A percentile compares a stretch with the other conserved stretches of the same genome.
Conservation (phyloP, 2,888 invertebrate species). For the Electrophaes corylata region DNA sequence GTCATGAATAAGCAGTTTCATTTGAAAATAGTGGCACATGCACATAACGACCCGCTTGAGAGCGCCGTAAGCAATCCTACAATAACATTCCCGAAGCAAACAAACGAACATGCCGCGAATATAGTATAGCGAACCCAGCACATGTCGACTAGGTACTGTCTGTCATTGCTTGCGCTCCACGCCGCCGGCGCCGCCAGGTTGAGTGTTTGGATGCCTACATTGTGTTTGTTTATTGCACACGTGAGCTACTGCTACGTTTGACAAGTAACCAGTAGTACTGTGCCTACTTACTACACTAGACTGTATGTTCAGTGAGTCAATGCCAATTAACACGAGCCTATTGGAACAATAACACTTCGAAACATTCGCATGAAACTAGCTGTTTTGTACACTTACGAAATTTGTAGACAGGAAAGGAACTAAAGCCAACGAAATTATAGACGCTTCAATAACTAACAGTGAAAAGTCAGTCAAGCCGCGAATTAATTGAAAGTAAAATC, state of each 20-base stretch:
- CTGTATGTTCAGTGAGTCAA: constrained; percentile 6
- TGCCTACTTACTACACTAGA: background rate
- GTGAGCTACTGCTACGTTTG: constrained; percentile 12
- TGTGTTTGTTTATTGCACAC: constrained; percentile 13
- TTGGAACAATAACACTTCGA: background rate
- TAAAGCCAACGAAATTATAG: background rate
- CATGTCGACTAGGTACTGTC: background rate
- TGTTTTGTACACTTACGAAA: no score
- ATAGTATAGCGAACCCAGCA: no score
- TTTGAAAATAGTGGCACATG: constrained; percentile 6
- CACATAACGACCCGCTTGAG: background rate
- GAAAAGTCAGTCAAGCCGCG: background rate
- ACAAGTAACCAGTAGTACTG: constrained; percentile 4
- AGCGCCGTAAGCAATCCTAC: constrained; percentile 4
- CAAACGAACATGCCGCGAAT: background rate
- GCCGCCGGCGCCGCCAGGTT: no score
- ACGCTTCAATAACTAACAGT: background rate
- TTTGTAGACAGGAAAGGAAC: no score
- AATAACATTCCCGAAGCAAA: constrained; percentile 11
- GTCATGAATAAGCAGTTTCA: constrained; percentile 1
- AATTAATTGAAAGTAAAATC: constrained; percentile 9
- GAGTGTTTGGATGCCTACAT: background rate
- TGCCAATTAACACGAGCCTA: background rate
- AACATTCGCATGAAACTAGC: no score
- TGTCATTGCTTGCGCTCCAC: background rate